Percentiles rank a stretch among this genome's conserved stretches.
phyloP scores from a whole-genome alignment of 2,797 vertebrate genomes.

The Poeciliopsis turneri region DNA sequence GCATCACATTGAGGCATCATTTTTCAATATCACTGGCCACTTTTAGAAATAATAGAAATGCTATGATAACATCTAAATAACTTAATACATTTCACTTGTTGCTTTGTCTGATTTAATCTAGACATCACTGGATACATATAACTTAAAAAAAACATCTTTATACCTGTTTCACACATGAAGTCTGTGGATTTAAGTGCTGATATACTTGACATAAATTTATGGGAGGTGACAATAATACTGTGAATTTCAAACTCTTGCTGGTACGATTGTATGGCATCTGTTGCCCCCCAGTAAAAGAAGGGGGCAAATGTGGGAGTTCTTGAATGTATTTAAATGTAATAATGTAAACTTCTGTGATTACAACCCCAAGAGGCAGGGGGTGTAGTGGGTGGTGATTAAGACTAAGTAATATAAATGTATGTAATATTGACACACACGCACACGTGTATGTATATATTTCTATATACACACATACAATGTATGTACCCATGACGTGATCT shows the following conservation, averaged over 20 bases:
- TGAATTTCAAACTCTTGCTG: slow-evolving; percentile 73
- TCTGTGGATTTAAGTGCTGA: slow-evolving; percentile 63
- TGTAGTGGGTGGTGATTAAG: slow-evolving; percentile 50
- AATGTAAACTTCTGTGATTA: slow-evolving; percentile 28
- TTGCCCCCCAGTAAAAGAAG: slow-evolving; percentile 4
- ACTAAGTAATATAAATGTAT: slow-evolving; percentile 58
- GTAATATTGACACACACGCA: slow-evolving; percentile 32
- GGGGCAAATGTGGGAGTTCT: slow-evolving; percentile 27
- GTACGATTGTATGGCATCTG: slow-evolving; percentile 68
- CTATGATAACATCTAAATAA: slow-evolving; percentile 12
- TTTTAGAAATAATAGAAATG: neutral
- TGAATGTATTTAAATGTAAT: slow-evolving; percentile 59
- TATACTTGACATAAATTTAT: slow-evolving; percentile 71
- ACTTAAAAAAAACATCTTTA: neutral
- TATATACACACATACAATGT: slow-evolving; percentile 46
- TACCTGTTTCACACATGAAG: slow-evolving; percentile 28
- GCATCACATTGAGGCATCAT: neutral
- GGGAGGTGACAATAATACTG: slow-evolving; percentile 70
- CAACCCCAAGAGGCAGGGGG: slow-evolving; percentile 32
- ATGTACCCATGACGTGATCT: slow-evolving; percentile 62
- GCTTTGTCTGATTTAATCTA: slow-evolving; percentile 41
- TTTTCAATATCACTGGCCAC: neutral
- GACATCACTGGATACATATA: slow-evolving; percentile 23
- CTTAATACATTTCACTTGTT: slow-evolving; percentile 45
- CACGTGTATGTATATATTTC: slow-evolving; percentile 58